Conservation (phyloP, 2,797 vertebrate genomes). For the Ciconia nigra region DNA sequence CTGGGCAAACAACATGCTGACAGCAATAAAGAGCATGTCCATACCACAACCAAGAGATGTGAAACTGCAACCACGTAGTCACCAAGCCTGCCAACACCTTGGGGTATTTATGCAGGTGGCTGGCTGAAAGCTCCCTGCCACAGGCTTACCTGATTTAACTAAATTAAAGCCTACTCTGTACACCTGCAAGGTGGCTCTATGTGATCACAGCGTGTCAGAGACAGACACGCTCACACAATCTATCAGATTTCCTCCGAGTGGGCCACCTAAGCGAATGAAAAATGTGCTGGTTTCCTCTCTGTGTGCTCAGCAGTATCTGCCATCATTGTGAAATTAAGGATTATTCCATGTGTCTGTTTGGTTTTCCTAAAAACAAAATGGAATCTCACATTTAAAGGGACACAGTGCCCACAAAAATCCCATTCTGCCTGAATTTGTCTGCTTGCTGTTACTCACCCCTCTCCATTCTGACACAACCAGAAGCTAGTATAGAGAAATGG, state of each 20-base stretch:
- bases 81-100: neutral
- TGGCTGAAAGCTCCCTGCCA: neutral
- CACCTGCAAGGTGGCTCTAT: neutral
- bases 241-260: neutral
- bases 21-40: neutral
- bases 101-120: neutral
- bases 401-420: neutral
- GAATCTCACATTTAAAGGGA: neutral
- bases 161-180: neutral
- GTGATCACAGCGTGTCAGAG: neutral
- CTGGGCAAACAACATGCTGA: neutral
- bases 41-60: neutral
- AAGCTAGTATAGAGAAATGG: neutral
- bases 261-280: neutral
- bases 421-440: neutral
- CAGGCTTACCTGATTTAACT: neutral
- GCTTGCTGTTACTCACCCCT: neutral
- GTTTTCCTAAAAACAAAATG: neutral
- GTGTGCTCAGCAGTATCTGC: neutral
- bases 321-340: neutral
- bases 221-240: neutral
- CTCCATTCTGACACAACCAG: neutral
- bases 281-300: neutral
- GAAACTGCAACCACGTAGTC: neutral
- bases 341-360: accelerated